These are phyloP conservation scores for Drosophila limbata DNA, from an alignment of 2,888 invertebrate genomes.

Conservation along the genomic window DNA sequence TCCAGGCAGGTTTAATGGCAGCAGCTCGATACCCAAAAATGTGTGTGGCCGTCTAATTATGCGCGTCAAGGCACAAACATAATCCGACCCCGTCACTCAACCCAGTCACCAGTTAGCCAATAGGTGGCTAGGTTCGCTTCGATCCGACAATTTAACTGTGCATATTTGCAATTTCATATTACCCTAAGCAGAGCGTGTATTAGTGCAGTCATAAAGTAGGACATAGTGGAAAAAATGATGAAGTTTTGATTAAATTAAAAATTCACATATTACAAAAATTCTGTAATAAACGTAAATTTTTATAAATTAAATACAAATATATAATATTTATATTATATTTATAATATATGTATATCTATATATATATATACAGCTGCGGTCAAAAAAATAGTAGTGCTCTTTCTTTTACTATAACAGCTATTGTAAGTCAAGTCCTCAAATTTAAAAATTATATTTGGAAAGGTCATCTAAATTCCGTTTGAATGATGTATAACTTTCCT, in stretches of 20 bases:
- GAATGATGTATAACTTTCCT: too few relatives aligned
- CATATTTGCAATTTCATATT: constrained; percentile 19
- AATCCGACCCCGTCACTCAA: constrained; percentile 53
- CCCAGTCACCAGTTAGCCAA: constrained; percentile 33
- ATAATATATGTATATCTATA: not conserved
- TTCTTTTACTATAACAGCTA: too few relatives aligned
- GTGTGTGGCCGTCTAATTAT: constrained; percentile 65
- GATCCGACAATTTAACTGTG: constrained; percentile 27
- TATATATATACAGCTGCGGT: too few relatives aligned
- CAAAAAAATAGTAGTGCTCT: too few relatives aligned
- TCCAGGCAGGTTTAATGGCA: constrained; percentile 44
- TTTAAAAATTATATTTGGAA: too few relatives aligned
- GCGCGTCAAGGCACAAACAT: constrained; percentile 62
- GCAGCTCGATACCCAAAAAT: constrained; percentile 13
- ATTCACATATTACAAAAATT: too few relatives aligned
- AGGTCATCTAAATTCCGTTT: too few relatives aligned
- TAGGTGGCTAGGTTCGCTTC: constrained; percentile 16
- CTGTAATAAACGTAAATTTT: too few relatives aligned
- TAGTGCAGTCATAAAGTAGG: not conserved
- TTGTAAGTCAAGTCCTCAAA: too few relatives aligned
- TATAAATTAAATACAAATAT: too few relatives aligned
- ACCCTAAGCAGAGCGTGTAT: not conserved
- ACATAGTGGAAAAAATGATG: not conserved
- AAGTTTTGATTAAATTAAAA: too few relatives aligned
- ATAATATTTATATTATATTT: too few relatives aligned